Evolutionary conservation across 2,888 invertebrate species (phyloP), one percentile per base, ranked within the genome.

Genomic region (Eilema caniola): DNA sequence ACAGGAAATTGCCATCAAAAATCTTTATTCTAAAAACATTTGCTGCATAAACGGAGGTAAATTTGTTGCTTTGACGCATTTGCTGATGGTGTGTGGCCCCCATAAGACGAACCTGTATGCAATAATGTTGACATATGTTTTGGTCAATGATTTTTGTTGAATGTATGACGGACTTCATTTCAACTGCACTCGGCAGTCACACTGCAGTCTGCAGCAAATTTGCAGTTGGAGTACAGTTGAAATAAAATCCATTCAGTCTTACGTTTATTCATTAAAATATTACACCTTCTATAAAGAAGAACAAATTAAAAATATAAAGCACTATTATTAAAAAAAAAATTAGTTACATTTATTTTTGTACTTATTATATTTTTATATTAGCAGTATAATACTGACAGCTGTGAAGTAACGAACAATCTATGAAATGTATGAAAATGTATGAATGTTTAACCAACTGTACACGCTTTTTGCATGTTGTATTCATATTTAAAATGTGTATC

Each of bases 401-500:
- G 37, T 62, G 24, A 41, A 62, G 23, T n/a, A 37, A 62, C 1
- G 24, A 31, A n/a, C 31, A 31, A 41, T 65, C 25, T 25, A 59
- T 24, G 1, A 59, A 57, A 23, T 57, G 24, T 63, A 37, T 63
- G 8, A 25, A 2, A n/a, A 28, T 64, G 24, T 28, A n/a, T 28
- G n/a, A 47, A 28, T 64, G n/a, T 64, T 0, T 31, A 56, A 31
- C 53, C 16, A 16, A 53, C 53, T 56, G 24, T 64, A 31, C 31
- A 65, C 14, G 14, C 53, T 56, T 53, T 56, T 16, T 56, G 31
- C 28, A 10, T 56, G 24, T 53, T 65, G 53, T 56, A 31, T 7
- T 31, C 7, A 8, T 53, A 56, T 65, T 53, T 56, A 56, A 37
- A 64, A 47, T 65, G 28, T 65, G 31, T 56, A 65, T 23, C 14